Conservation (phyloP, 2,888 invertebrate genomes). For the Caradrina kadenii region DNA sequence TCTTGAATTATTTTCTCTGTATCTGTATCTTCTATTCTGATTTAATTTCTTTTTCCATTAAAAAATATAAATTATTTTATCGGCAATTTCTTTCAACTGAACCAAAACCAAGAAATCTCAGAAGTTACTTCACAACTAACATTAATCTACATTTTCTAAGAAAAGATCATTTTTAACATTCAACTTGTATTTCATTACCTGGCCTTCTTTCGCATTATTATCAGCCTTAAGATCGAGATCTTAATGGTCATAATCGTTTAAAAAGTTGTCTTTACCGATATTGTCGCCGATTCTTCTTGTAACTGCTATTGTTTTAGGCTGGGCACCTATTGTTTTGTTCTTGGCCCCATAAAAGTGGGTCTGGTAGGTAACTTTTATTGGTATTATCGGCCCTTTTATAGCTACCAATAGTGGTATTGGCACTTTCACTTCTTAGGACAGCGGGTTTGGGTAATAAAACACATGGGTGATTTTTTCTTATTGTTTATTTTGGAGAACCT, state of each 20-base stretch:
- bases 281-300: conserved; percentile 29
- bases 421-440: conserved; percentile 54
- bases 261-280: background rate
- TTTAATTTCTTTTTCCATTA: background rate
- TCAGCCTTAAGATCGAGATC: background rate
- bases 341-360: conserved; percentile 43
- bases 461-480: conserved; percentile 25
- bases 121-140: conserved; percentile 25
- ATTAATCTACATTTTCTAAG: conserved; percentile 49
- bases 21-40: background rate
- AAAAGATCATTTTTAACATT: conserved; percentile 33
- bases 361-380: conserved; percentile 42
- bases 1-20: background rate
- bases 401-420: conserved; percentile 34
- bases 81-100: conserved; percentile 4
- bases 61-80: background rate
- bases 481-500: conserved; percentile 30
- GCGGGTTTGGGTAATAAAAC: conserved; percentile 52
- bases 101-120: conserved; percentile 17
- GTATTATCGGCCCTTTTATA: conserved; percentile 37
- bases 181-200: conserved; percentile 44
- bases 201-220: conserved; percentile 18
- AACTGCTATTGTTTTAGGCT: conserved; percentile 54
- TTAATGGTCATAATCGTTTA: conserved; percentile 41
- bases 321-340: conserved; percentile 45